These are phyloP conservation scores for Columbina picui DNA, from an alignment of 2,113 vertebrate genomes.

Conservation along the genomic window DNA sequence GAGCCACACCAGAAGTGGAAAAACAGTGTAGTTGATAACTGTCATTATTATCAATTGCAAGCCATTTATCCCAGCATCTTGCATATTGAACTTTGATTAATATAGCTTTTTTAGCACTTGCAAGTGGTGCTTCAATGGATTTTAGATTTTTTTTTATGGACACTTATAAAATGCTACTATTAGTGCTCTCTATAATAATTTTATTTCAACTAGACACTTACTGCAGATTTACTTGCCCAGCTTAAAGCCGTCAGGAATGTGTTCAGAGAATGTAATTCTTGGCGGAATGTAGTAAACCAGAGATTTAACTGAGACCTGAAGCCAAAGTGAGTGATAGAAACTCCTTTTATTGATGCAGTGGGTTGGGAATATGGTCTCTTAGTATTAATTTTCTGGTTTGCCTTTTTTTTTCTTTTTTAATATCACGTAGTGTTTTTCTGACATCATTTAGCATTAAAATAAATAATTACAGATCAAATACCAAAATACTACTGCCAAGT, in stretches of 20 bases:
- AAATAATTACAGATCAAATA: not conserved
- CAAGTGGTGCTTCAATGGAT: not conserved
- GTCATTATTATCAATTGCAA: rapidly evolving
- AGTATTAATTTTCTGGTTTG: not conserved
- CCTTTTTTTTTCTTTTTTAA: not conserved
- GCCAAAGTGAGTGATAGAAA: not conserved
- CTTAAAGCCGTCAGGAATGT: not conserved
- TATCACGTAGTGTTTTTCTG: not conserved
- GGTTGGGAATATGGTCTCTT: not conserved
- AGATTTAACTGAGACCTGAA: not conserved
- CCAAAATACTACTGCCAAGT: too few species aligned
- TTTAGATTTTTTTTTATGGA: not conserved
- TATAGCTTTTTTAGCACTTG: not conserved
- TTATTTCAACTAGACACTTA: not conserved
- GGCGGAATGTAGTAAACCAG: not conserved
- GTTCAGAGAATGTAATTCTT: not conserved
- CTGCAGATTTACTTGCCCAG: not conserved
- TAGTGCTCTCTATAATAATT: not conserved
- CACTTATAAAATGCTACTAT: not conserved
- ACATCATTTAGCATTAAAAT: not conserved
- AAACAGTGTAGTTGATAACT: not conserved
- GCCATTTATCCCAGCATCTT: not conserved
- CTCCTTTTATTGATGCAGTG: too few species aligned
- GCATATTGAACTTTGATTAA: not conserved
- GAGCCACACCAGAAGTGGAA: not conserved